phyloP scores from a whole-genome alignment of 2,888 invertebrate species.

The Polydrusus tereticollis region DNA sequence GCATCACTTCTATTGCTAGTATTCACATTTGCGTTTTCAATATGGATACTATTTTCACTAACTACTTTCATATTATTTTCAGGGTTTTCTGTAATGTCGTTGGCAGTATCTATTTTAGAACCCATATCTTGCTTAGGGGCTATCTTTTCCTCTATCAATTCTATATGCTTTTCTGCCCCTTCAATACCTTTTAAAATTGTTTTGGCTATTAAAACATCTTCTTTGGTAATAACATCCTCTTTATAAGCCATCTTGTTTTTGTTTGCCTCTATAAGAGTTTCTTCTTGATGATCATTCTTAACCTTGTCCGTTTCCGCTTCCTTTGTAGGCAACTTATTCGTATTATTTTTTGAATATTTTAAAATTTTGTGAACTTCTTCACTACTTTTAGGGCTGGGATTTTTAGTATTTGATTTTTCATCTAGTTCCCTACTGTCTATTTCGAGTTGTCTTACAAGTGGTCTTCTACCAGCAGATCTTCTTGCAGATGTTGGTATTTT shows the following conservation, averaged over 20 bases:
- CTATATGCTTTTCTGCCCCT: slow-evolving; percentile 29
- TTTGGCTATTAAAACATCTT: slow-evolving; percentile 28
- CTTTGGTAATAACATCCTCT: not conserved
- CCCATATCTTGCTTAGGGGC: too few species aligned
- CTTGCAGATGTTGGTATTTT: slow-evolving; percentile 35
- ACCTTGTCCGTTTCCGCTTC: not conserved
- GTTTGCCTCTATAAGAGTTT: not conserved
- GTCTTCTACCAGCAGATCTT: slow-evolving; percentile 40
- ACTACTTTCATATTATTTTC: not conserved
- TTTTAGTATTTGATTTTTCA: slow-evolving; percentile 18
- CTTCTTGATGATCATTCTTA: not conserved
- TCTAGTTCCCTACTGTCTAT: slow-evolving; percentile 39
- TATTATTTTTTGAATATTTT: not conserved
- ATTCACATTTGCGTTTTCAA: not conserved
- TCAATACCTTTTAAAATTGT: slow-evolving; percentile 28
- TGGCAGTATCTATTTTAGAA: too few species aligned
- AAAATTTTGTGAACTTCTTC: not conserved
- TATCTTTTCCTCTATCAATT: slow-evolving; percentile 20
- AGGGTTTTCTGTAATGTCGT: not conserved
- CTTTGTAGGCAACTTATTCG: not conserved
- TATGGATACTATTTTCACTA: not conserved
- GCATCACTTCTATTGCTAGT: not conserved
- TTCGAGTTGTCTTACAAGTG: slow-evolving; percentile 40
- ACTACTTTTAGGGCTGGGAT: not conserved
- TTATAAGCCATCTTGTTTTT: not conserved